A percentile compares a stretch with the other conserved stretches of the same genome.
phyloP scores from a whole-genome alignment of 1,140 invertebrate genomes.

The Eueides isabella region DNA sequence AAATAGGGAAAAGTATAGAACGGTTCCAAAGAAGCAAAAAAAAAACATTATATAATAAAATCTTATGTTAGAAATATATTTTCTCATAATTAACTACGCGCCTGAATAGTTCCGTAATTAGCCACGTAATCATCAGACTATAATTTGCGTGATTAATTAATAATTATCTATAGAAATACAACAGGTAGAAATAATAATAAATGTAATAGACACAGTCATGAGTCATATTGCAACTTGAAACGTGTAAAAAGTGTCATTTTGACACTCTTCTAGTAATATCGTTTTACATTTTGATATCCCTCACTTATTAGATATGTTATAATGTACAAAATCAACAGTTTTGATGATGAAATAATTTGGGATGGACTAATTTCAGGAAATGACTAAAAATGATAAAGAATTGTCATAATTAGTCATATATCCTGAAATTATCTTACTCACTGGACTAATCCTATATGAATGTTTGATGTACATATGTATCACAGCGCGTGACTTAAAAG shows the following conservation, averaged over 20 bases:
- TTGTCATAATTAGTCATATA: too few relatives aligned
- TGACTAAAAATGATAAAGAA: too few relatives aligned
- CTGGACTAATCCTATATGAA: not conserved
- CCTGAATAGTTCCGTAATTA: conserved; percentile 12
- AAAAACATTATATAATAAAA: not conserved
- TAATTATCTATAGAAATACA: not conserved
- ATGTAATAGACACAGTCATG: not conserved
- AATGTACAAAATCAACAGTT: too few relatives aligned
- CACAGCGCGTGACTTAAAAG: not conserved
- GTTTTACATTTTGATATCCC: not conserved
- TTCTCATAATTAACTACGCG: conserved; percentile 5
- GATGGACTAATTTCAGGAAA: not conserved
- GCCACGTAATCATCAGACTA: not conserved
- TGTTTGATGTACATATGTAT: not conserved
- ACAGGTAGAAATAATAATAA: not conserved
- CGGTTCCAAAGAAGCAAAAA: too few relatives aligned
- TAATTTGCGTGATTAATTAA: conserved; percentile 10
- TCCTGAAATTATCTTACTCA: not conserved
- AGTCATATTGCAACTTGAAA: not conserved
- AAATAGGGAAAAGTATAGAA: too few relatives aligned
- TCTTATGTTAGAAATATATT: not conserved
- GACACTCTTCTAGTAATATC: not conserved
- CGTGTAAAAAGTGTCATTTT: conserved; percentile 2
- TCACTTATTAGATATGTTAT: too few relatives aligned
- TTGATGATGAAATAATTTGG: not conserved